These are phyloP conservation scores for Martes martes DNA, from an alignment of 2,113 vertebrate species.

Conservation along the genomic window DNA sequence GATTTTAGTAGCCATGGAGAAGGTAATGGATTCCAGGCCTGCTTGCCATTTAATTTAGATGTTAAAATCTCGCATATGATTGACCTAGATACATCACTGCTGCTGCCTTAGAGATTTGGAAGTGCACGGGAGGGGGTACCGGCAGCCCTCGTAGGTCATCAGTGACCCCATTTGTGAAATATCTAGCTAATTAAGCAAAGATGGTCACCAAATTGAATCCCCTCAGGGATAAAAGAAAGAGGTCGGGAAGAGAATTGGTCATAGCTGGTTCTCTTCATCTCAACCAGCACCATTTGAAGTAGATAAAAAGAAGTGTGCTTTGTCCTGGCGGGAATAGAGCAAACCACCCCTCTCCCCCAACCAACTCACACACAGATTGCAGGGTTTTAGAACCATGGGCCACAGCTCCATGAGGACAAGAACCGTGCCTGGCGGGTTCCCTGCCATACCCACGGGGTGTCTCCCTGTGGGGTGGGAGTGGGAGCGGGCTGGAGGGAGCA, in stretches of 20 bases:
- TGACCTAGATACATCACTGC: slow-evolving; percentile 31
- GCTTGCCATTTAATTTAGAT: slow-evolving; percentile 53
- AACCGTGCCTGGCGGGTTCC: no score
- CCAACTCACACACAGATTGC: rapidly evolving
- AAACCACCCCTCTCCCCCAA: background rate
- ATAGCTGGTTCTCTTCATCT: background rate
- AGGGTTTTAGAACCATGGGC: background rate
- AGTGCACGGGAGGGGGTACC: background rate
- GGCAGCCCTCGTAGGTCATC: background rate
- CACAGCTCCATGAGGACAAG: rapidly evolving
- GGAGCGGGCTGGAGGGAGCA: no score
- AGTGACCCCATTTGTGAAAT: background rate
- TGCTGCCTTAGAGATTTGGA: background rate
- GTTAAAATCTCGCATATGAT: slow-evolving; percentile 36
- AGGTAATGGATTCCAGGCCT: slow-evolving; percentile 27
- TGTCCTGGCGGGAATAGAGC: background rate
- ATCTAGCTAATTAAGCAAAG: background rate
- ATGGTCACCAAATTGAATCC: background rate
- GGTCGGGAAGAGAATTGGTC: background rate
- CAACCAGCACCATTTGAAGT: background rate
- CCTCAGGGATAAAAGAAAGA: background rate
- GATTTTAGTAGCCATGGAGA: slow-evolving; percentile 38
- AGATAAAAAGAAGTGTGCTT: background rate
- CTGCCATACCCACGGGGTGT: rapidly evolving
- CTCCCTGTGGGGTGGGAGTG: rapidly evolving